A percentile compares a stretch with the other conserved stretches of the same genome.
phyloP scores from a whole-genome alignment of 2,113 vertebrate genomes.

The Cebus imitator region DNA sequence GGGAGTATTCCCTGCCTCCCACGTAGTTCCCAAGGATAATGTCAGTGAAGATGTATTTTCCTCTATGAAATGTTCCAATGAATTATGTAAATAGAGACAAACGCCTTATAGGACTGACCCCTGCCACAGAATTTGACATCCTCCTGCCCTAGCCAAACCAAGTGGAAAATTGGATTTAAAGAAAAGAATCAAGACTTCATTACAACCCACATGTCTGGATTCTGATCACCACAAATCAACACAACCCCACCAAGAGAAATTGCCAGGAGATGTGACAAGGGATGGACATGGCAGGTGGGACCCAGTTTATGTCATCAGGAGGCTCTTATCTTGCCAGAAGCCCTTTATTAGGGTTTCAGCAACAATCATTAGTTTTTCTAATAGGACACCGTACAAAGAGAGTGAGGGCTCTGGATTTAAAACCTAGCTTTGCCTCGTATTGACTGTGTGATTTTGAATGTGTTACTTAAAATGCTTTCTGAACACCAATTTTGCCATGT shows the following conservation, averaged over 20 bases:
- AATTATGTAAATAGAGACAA: constrained; percentile 68
- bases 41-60: constrained; percentile 47
- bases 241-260: background rate
- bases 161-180: constrained; percentile 78
- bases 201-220: constrained; percentile 32
- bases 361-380: background rate
- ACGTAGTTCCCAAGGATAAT: background rate
- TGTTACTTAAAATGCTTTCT: constrained; percentile 12
- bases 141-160: constrained; percentile 64
- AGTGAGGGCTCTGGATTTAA: background rate
- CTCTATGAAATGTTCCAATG: constrained; percentile 16
- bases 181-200: constrained; percentile 61
- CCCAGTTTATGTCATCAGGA: background rate
- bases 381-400: background rate
- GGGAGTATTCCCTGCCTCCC: background rate
- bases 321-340: background rate
- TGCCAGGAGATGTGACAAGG: background rate
- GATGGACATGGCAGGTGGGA: background rate
- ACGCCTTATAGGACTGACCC: constrained; percentile 71
- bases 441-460: background rate
- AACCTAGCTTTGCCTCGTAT: background rate
- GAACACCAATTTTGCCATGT: background rate
- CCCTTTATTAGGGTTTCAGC: background rate
- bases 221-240: constrained; percentile 32
- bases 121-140: constrained; percentile 56